Evolutionary conservation across 2,797 vertebrate species (phyloP), one percentile per base, ranked within the genome.

Genomic region (Tolypeutes matacus): DNA sequence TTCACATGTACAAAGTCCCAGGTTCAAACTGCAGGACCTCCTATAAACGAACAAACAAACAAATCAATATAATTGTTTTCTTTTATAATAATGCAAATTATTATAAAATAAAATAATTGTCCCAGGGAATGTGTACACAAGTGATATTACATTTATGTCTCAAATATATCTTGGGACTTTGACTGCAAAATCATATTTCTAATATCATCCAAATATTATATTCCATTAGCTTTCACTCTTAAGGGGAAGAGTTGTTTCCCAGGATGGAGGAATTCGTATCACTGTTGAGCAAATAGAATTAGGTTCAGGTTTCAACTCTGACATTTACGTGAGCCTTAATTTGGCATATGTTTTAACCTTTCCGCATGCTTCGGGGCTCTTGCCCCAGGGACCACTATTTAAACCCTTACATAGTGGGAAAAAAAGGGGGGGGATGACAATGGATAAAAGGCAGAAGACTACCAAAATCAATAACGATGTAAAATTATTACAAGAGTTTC

Each of bases 61-160:
- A 46, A 6, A 46, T 11, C 53, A 31, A 53, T 11, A 31, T 65
- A 25, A 6, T 25, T 29, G 29, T 42, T 31, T 83, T 83, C 20
- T 58, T 10, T 64, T n/a, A 11, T 53, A 23, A 18, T 4, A 10
- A 13, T 0, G 4, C 7, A 9, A 49, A 36, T 1, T 46, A 46
- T 46, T 46, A 46, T 46, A 46, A 46, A 46, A 46, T 46, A 46
- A 46, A 46, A 46, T 46, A 46, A 46, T 6, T 46, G 46, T 0
- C 42, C 49, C 0, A 14, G 7, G 15, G 3, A 51, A 31, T 49
- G 29, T 4, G 46, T 25, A 34, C 29, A 64, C 0, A 1, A 15
- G 7, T 8, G 17, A 18, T 4, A 29, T 31, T 29, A 69, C 3
- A n/a, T 39, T 36, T 25, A 31, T 58, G 39, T 67, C 76, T 51